These are phyloP conservation scores for Leucoptera coffeella DNA, from an alignment of 2,888 invertebrate genomes.

Conservation along the genomic window DNA sequence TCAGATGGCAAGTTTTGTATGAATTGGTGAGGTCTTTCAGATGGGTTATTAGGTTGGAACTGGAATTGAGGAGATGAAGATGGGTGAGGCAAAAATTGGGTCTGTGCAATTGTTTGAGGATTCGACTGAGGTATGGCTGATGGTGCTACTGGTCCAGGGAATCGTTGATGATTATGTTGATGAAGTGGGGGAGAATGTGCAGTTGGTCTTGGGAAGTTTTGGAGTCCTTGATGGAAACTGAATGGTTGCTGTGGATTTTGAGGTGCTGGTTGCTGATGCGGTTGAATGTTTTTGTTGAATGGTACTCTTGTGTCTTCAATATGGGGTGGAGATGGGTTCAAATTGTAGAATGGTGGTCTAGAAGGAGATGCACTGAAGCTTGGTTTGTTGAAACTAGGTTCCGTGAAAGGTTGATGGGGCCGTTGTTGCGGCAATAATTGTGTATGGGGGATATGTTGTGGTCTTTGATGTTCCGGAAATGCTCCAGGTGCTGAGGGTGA, in stretches of 20 bases:
- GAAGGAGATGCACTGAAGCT: constrained; percentile 23
- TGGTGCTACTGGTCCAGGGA: constrained; percentile 13
- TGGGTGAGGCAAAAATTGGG: constrained; percentile 11
- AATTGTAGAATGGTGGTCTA: constrained; percentile 33
- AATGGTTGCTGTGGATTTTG: too few species aligned
- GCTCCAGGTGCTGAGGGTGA: constrained; percentile 21
- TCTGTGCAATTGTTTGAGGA: constrained; percentile 10
- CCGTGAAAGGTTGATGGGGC: constrained; percentile 30
- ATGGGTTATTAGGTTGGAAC: constrained; percentile 32
- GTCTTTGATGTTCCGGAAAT: constrained; percentile 26
- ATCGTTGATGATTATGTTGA: constrained; percentile 18
- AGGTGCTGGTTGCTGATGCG: constrained; percentile 15
- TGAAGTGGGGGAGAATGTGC: constrained; percentile 17
- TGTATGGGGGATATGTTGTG: constrained; percentile 22
- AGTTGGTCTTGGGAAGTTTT: constrained; percentile 20
- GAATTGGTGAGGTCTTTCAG: constrained; percentile 11
- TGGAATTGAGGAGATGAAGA: constrained; percentile 24
- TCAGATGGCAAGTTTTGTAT: constrained; percentile 12
- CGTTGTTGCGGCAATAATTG: constrained; percentile 47
- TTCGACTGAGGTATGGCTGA: constrained; percentile 14
- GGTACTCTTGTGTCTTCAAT: constrained; percentile 31
- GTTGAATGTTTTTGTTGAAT: constrained; percentile 20
- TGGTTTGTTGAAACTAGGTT: constrained; percentile 26
- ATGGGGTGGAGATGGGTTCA: constrained; percentile 38
- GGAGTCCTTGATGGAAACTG: constrained; percentile 38